Evolutionary conservation across 2,888 invertebrate genomes (phyloP).

Genomic region (Zhuqinia jingwanae): DNA sequence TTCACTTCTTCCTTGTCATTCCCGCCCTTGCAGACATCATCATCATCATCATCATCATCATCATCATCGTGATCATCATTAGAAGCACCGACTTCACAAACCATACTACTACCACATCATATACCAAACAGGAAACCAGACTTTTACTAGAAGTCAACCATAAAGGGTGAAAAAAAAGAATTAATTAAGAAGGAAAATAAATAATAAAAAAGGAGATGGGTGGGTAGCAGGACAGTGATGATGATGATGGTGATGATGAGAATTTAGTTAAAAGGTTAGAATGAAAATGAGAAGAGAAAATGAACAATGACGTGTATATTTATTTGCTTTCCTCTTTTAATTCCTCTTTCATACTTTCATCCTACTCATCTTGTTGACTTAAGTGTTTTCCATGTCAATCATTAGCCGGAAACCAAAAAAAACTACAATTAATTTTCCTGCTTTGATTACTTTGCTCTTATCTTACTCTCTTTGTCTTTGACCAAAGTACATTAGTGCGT

Average conservation of each 20-base stretch:
- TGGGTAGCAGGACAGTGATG: background rate
- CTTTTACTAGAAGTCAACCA: no score
- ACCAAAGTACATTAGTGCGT: background rate
- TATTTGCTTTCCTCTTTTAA: background rate
- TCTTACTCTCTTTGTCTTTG: no score
- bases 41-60: background rate
- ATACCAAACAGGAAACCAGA: background rate
- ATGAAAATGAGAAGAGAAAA: no score
- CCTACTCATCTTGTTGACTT: background rate
- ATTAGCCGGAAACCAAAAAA: background rate
- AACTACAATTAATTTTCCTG: background rate
- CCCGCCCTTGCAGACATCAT: background rate
- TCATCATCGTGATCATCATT: background rate
- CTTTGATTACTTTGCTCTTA: conserved; percentile 4
- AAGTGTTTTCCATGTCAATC: conserved; percentile 7
- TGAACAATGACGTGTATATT: background rate
- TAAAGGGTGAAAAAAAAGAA: background rate
- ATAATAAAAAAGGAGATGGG: no score
- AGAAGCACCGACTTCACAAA: background rate
- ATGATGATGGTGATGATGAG: background rate
- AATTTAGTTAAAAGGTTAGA: no score
- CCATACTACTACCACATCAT: background rate
- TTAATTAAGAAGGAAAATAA: conserved; percentile 30
- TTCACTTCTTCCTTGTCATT: no score
- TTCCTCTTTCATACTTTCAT: no score